These are phyloP conservation scores for Bellardia pandia DNA, from an alignment of 2,888 invertebrate genomes.

Conservation along the genomic window DNA sequence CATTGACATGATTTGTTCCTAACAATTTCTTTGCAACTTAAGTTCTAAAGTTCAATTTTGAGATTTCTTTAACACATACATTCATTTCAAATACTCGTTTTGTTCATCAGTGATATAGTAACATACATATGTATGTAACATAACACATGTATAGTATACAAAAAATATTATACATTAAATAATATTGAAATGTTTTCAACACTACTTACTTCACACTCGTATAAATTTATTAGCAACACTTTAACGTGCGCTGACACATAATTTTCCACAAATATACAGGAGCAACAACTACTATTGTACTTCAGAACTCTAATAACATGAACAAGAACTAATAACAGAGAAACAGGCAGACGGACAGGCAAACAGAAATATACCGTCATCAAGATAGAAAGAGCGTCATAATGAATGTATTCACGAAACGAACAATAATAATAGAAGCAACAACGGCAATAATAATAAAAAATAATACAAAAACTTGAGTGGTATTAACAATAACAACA, in stretches of 20 bases:
- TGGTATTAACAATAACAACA: slow-evolving; percentile 8
- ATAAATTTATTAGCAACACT: background rate
- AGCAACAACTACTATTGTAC: background rate
- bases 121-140: no score
- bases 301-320: background rate
- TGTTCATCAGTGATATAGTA: no score
- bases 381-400: slow-evolving; percentile 25
- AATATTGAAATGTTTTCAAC: background rate
- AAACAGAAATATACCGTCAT: background rate
- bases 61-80: no score
- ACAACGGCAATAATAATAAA: slow-evolving; percentile 1
- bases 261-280: background rate
- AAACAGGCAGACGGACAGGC: background rate
- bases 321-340: slow-evolving; percentile 19
- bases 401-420: slow-evolving; percentile 32
- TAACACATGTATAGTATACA: no score
- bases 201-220: background rate
- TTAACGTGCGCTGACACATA: background rate
- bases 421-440: slow-evolving; percentile 8
- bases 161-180: background rate
- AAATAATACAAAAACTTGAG: background rate
- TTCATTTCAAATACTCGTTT: no score
- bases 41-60: no score
- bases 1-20: no score
- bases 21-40: no score